Conservation (phyloP, 2,113 vertebrate species). For the Probosciger aterrimus region DNA sequence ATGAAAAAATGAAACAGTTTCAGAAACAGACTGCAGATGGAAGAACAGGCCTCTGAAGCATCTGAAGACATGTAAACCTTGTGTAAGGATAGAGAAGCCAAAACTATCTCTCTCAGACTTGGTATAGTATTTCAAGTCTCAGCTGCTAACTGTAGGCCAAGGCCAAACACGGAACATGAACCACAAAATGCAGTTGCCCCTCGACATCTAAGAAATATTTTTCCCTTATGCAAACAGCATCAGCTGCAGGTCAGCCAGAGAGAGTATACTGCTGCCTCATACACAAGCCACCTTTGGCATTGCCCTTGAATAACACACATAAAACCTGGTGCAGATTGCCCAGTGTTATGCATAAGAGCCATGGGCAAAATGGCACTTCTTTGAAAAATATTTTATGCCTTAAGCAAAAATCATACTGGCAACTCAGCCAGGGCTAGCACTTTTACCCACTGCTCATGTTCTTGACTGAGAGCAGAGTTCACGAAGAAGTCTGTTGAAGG, state of each 20-base stretch:
- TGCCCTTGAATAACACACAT: neutral
- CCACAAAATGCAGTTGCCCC: neutral
- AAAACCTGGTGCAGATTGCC: neutral
- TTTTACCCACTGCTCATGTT: neutral
- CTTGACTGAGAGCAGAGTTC: neutral
- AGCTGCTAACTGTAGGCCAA: neutral
- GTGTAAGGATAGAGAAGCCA: neutral
- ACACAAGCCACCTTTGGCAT: neutral
- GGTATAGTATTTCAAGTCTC: neutral
- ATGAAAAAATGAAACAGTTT: neutral
- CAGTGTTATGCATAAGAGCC: neutral
- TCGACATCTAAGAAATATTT: neutral
- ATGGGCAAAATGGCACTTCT: neutral
- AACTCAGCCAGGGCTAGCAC: neutral
- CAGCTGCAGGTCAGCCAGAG: neutral
- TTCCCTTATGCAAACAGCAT: neutral
- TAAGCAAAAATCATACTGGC: neutral
- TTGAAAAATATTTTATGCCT: neutral
- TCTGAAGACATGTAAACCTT: neutral
- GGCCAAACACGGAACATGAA: neutral
- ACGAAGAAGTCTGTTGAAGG: neutral
- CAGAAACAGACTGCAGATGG: neutral
- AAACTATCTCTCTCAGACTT: neutral
- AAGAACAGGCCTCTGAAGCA: neutral
- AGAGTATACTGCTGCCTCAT: neutral